Percentiles rank a stretch among this genome's conserved stretches.
Evolutionary conservation across 2,888 invertebrate genomes (phyloP).

Genomic region (Nomada goodeniana): DNA sequence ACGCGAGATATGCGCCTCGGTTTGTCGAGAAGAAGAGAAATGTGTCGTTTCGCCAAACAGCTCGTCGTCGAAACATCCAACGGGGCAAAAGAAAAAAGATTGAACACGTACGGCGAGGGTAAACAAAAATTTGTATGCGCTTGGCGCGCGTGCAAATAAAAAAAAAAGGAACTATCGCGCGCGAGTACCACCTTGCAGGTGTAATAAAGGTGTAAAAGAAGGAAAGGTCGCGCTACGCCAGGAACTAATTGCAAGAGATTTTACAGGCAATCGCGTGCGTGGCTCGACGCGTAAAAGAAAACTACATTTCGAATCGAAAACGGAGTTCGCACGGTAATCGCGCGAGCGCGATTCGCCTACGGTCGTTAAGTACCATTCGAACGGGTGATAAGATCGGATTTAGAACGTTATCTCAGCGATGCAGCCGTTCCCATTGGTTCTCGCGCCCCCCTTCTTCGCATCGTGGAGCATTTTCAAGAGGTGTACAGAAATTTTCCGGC

Average conservation of each 20-base stretch:
- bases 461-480: no score
- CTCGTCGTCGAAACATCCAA: no score
- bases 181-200: not conserved
- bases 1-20: no score
- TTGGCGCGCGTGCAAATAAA: no score
- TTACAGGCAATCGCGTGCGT: not conserved
- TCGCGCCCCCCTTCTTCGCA: not conserved
- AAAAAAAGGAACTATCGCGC: not conserved
- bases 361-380: conserved; percentile 39
- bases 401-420: conserved; percentile 34
- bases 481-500: not conserved
- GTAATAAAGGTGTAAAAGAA: not conserved
- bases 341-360: not conserved
- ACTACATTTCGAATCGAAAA: conserved; percentile 35
- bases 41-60: no score
- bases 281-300: not conserved
- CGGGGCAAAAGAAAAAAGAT: no score
- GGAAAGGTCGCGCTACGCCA: not conserved
- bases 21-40: no score
- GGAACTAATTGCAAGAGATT: not conserved
- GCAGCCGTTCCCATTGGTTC: not conserved
- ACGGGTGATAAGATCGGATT: conserved; percentile 13
- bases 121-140: no score
- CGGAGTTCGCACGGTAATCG: conserved; percentile 34
- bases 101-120: no score